These are phyloP conservation scores for Psix sp. DNA, from an alignment of 1,140 invertebrate genomes.

Conservation along the genomic window DNA sequence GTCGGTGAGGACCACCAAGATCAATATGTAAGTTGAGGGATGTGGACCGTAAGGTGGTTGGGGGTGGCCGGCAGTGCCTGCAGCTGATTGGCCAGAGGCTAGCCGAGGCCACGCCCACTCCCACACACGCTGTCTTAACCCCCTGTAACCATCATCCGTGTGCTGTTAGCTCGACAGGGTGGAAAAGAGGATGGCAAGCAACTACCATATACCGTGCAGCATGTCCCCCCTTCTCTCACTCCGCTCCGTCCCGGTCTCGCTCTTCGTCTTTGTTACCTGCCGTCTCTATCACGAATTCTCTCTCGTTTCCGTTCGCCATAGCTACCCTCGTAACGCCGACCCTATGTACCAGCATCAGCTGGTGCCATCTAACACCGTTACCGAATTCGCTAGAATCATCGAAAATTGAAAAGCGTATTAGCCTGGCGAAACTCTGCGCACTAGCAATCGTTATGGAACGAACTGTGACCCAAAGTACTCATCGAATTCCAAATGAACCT, in stretches of 20 bases:
- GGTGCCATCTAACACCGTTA: slow-evolving; percentile 68
- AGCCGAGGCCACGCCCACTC: slow-evolving; percentile 75
- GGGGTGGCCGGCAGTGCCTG: slow-evolving; percentile 72
- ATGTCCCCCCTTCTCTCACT: slow-evolving; percentile 22
- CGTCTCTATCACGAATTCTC: slow-evolving; percentile 17
- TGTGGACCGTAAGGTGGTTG: slow-evolving; percentile 73
- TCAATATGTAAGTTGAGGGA: slow-evolving; percentile 78
- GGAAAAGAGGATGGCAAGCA: slow-evolving; percentile 57
- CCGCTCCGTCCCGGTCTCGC: no score
- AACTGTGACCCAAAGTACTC: slow-evolving; percentile 55
- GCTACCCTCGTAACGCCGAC: slow-evolving; percentile 25
- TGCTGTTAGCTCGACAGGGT: slow-evolving; percentile 58
- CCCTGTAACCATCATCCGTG: slow-evolving; percentile 68
- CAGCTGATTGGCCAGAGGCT: slow-evolving; percentile 76
- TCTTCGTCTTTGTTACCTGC: slow-evolving; percentile 7
- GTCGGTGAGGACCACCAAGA: slow-evolving; percentile 74
- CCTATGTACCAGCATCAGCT: slow-evolving; percentile 54
- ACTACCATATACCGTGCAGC: slow-evolving; percentile 53
- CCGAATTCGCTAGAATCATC: slow-evolving; percentile 76
- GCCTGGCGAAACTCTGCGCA: slow-evolving; percentile 24
- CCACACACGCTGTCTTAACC: slow-evolving; percentile 77
- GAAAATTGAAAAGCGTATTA: slow-evolving; percentile 76
- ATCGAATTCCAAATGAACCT: slow-evolving; percentile 53
- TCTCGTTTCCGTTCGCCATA: slow-evolving; percentile 28
- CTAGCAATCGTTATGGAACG: slow-evolving; percentile 42